These are phyloP conservation scores for Xyrichtys novacula DNA, from an alignment of 2,797 vertebrate species.

Conservation along the genomic window DNA sequence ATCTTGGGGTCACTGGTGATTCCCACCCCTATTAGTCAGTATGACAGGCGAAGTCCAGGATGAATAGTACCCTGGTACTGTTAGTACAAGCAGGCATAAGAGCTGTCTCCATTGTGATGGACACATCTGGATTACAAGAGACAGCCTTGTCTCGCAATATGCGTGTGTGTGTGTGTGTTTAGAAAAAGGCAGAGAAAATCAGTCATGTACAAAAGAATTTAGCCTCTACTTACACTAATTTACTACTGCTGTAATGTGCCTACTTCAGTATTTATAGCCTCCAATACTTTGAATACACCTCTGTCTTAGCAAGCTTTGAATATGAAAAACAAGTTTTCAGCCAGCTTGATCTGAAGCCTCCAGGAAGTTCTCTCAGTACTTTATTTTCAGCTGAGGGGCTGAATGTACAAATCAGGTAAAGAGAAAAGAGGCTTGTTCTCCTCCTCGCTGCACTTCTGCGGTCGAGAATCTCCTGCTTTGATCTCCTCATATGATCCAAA, in stretches of 20 bases:
- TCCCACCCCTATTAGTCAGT: no score
- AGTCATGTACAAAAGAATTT: constrained; percentile 14
- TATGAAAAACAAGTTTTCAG: constrained; percentile 12
- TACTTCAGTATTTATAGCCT: background rate
- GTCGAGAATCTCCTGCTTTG: constrained; percentile 75
- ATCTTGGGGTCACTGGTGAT: no score
- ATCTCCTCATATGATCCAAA: constrained; percentile 83
- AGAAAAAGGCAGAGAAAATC: constrained; percentile 7
- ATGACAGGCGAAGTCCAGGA: constrained; percentile 19
- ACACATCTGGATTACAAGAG: constrained; percentile 62
- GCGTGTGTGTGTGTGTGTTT: constrained; percentile 7
- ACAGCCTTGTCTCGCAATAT: constrained; percentile 59
- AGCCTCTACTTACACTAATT: background rate
- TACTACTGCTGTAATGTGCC: background rate
- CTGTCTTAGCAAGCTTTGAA: background rate
- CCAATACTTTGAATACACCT: constrained; percentile 12
- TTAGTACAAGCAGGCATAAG: constrained; percentile 61
- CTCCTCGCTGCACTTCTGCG: constrained; percentile 50
- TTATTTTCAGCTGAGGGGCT: background rate
- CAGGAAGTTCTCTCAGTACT: constrained; percentile 2
- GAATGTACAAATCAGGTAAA: constrained; percentile 70
- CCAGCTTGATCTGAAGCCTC: constrained; percentile 26
- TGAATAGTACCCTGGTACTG: constrained; percentile 77
- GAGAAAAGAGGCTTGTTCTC: constrained; percentile 64
- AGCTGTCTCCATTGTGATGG: constrained; percentile 65